Evolutionary conservation across 2,888 invertebrate species (phyloP), one percentile per base, ranked within the genome.

Genomic region (Apodemia hepburni): DNA sequence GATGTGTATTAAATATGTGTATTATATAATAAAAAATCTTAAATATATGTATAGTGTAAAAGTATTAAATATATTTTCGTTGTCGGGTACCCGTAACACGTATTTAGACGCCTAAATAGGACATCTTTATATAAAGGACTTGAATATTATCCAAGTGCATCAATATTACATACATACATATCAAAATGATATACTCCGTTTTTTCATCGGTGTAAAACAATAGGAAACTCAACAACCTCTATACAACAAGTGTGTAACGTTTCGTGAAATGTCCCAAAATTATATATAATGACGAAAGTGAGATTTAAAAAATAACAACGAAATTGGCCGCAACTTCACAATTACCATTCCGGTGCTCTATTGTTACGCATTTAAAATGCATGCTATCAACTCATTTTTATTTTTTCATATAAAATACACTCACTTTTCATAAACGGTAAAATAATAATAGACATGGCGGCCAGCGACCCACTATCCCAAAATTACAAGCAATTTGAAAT

Each of bases 241-340:
- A 15, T 17, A 47, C 17, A 51, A 9, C 51, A 27, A 57, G 54
- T 27, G 54, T 27, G 77, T 85, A 87, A 87, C 86, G 82, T 84
- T 81, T 81, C 80, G 77, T 82, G 76, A 83, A 86, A 83, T 79
- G 77, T 74, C 74, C 80, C 78, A 71, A 85, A 85, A 85, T 81
- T 78, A 79, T 77, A 76, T 80, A 72, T 85, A 85, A 87, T 85
- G 81, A 84, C 77, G 76, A 73, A 72, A 71, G 73, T 66, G 71
- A 76, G 76, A 77, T 79, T 75, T 77, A 78, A 79, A 72, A 70
- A 75, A 76, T 69, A 57, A 57, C 27, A 75, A 77, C 78, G 64
- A 78, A 83, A 86, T 84, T 85, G 82, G 78, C 78, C 74, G 76
- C 68, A 67, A 62, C 67, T 66, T 59, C 45, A 60, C 67, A 66